Percentiles rank a stretch among this genome's conserved stretches.
Conservation (phyloP, 2,797 vertebrate genomes). For the Acridotheres tristis region DNA sequence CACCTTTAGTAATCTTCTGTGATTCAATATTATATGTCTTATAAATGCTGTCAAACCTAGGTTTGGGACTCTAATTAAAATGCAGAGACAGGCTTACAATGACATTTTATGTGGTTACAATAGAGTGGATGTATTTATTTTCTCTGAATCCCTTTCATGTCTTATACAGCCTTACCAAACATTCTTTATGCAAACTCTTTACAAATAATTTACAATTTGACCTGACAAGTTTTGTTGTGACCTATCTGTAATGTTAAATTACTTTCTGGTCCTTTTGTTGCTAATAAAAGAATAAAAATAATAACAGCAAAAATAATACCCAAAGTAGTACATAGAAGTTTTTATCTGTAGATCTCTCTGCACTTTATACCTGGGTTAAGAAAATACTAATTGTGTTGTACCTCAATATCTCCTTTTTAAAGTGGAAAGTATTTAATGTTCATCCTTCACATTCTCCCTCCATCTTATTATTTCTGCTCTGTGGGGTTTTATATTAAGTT, state of each 20-base stretch:
- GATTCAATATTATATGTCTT: not conserved
- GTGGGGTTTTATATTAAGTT: not conserved
- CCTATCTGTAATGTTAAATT: not conserved
- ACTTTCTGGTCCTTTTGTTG: not conserved
- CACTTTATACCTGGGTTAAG: not conserved
- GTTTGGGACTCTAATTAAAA: not conserved
- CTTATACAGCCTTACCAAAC: not conserved
- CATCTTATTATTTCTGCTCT: slow-evolving; percentile 24
- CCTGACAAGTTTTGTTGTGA: not conserved
- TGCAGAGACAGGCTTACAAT: not conserved
- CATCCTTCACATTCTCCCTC: not conserved
- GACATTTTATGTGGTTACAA: not conserved
- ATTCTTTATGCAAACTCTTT: not conserved
- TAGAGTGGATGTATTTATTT: not conserved
- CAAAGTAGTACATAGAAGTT: not conserved
- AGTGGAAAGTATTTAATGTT: slow-evolving; percentile 3
- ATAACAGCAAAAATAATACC: not conserved
- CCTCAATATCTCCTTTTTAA: not conserved
- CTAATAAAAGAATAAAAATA: not conserved
- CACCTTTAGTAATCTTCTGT: not conserved
- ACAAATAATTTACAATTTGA: not conserved
- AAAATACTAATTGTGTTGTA: not conserved
- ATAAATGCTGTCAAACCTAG: not conserved
- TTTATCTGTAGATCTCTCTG: not conserved
- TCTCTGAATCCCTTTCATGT: not conserved